Conservation (phyloP, 2,888 invertebrate genomes). For the Diarsia brunnea region DNA sequence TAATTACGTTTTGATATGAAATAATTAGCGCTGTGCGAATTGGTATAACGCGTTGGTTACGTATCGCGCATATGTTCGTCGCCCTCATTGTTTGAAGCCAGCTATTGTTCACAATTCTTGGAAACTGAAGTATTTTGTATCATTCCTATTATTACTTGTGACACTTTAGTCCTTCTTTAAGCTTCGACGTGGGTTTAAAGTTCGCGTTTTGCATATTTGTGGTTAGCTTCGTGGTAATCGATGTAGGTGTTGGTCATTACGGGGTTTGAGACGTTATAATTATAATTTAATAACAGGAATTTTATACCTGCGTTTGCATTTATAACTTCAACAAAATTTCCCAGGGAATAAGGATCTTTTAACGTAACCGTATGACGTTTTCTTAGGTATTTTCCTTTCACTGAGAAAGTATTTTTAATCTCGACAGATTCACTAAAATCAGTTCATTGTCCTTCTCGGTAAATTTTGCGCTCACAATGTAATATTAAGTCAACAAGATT, state of each 20-base stretch:
- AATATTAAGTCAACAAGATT: slow-evolving; percentile 40
- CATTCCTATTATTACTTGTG: slow-evolving; percentile 36
- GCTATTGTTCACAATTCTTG: slow-evolving; percentile 55
- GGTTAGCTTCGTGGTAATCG: slow-evolving; percentile 32
- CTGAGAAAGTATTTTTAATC: slow-evolving; percentile 34
- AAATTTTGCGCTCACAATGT: slow-evolving; percentile 35
- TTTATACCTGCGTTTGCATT: neutral
- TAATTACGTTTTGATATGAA: slow-evolving; percentile 71
- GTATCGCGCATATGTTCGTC: slow-evolving; percentile 52
- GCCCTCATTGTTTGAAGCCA: slow-evolving; percentile 45
- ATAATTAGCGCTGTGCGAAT: slow-evolving; percentile 70
- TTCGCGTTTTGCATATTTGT: slow-evolving; percentile 48
- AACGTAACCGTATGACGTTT: neutral
- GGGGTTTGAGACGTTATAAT: slow-evolving; percentile 8
- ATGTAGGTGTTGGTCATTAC: slow-evolving; percentile 9
- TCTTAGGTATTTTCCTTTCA: slow-evolving; percentile 22
- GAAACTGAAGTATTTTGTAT: slow-evolving; percentile 55
- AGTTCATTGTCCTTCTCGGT: slow-evolving; percentile 58
- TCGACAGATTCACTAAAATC: slow-evolving; percentile 18
- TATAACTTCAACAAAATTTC: slow-evolving; percentile 2
- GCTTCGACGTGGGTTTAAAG: slow-evolving; percentile 17
- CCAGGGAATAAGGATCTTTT: neutral
- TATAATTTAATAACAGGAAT: slow-evolving; percentile 11
- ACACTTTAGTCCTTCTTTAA: slow-evolving; percentile 31
- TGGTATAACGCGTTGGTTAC: slow-evolving; percentile 62